phyloP scores from a whole-genome alignment of 2,797 vertebrate genomes.

The Mionectes olivaceus region DNA sequence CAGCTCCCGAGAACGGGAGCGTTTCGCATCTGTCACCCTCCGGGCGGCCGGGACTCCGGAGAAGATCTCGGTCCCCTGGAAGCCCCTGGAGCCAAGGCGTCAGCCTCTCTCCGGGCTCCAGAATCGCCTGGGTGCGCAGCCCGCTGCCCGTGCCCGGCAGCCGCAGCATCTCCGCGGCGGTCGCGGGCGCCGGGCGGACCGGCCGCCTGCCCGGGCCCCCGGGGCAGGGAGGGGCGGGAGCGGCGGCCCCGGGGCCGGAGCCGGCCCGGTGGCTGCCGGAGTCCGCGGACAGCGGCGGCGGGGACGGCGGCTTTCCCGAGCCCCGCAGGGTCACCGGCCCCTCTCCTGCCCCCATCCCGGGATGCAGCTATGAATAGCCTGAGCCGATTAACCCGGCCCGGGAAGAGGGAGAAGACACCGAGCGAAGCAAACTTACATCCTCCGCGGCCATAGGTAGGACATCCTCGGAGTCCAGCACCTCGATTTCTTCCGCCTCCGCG shows the following conservation, averaged over 20 bases:
- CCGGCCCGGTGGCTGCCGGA: neutral
- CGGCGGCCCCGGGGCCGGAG: neutral
- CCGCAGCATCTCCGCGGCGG: neutral
- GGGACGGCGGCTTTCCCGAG: neutral
- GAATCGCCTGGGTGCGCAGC: neutral
- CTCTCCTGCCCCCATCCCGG: neutral
- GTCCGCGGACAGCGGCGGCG: neutral
- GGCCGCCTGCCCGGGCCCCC: neutral
- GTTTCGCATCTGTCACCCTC: neutral
- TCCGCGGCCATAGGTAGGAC: conserved; percentile 77
- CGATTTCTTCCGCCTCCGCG: conserved; percentile 92
- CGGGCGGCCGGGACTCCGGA: neutral
- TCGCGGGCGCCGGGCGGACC: neutral
- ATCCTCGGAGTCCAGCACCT: conserved; percentile 90
- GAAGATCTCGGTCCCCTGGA: neutral
- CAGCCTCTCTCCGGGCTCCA: neutral
- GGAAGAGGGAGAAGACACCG: neutral
- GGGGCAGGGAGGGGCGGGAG: neutral
- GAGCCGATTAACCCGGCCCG: conserved; percentile 47
- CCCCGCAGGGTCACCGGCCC: conserved; percentile 5
- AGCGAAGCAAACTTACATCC: conserved; percentile 76
- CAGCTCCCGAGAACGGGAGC: neutral
- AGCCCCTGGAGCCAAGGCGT: neutral
- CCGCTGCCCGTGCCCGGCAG: neutral
- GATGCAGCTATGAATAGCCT: conserved; percentile 49